Conservation (phyloP, 2,888 invertebrate genomes). For the Campaea margaritaria region DNA sequence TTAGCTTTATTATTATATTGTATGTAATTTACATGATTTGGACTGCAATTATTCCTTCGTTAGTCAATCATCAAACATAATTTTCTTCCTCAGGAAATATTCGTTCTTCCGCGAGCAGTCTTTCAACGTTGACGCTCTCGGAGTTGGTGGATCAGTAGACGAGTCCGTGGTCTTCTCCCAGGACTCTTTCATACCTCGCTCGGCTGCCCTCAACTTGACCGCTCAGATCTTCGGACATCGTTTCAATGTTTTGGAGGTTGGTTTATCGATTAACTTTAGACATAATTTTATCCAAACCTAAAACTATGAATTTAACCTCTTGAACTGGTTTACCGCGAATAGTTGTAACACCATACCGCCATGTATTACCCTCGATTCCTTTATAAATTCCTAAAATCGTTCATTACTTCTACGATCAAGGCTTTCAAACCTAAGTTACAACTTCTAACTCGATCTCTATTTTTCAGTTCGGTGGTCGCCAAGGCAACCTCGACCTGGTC, state of each 20-base stretch:
- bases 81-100: conserved; percentile 86
- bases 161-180: conserved; percentile 93
- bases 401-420: too few relatives aligned
- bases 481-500: conserved; percentile 91
- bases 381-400: too few relatives aligned
- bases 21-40: too few relatives aligned
- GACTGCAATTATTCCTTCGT: neutral
- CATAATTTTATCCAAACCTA: too few relatives aligned
- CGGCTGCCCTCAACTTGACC: conserved; percentile 89
- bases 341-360: too few relatives aligned
- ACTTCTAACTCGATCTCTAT: neutral
- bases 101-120: conserved; percentile 92
- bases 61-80: neutral
- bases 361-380: too few relatives aligned
- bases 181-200: conserved; percentile 91
- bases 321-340: too few relatives aligned
- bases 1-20: neutral
- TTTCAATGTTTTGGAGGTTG: conserved; percentile 90
- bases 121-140: conserved; percentile 88
- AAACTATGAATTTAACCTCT: too few relatives aligned
- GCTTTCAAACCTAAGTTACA: neutral
- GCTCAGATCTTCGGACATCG: conserved; percentile 91
- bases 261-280: conserved; percentile 23
- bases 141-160: conserved; percentile 88
- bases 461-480: conserved; percentile 87